A percentile compares a stretch with the other conserved stretches of the same genome.
phyloP scores from a whole-genome alignment of 2,888 invertebrate genomes.

The Diadegma fenestrale region DNA sequence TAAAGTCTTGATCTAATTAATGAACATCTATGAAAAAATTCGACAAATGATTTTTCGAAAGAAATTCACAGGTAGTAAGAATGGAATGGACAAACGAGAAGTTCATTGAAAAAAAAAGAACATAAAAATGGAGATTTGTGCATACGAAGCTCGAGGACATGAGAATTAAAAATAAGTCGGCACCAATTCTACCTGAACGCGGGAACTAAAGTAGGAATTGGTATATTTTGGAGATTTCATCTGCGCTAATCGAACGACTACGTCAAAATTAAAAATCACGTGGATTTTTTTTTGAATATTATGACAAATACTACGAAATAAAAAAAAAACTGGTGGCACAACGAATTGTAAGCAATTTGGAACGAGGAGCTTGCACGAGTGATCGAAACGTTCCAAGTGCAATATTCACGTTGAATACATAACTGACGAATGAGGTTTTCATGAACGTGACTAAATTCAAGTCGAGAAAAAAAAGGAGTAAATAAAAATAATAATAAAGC shows the following conservation, averaged over 20 bases:
- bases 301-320: constrained; percentile 33
- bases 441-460: constrained; percentile 58
- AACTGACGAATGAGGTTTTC: constrained; percentile 43
- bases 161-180: constrained; percentile 20
- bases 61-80: constrained; percentile 67
- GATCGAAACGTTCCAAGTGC: constrained; percentile 40
- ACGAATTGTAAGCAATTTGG: constrained; percentile 52
- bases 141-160: constrained; percentile 46
- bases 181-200: constrained; percentile 34
- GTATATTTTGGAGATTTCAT: neutral
- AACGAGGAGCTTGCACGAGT: constrained; percentile 14
- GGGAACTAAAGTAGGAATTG: constrained; percentile 30
- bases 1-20: constrained; percentile 41
- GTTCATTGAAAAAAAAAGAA: constrained; percentile 23
- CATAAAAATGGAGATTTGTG: constrained; percentile 38
- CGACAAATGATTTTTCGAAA: constrained; percentile 29
- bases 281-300: constrained; percentile 1
- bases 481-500: constrained; percentile 61
- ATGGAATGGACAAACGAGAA: constrained; percentile 59
- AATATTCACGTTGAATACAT: constrained; percentile 28
- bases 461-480: constrained; percentile 45
- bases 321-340: constrained; percentile 50
- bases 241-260: constrained; percentile 3
- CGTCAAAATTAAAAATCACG: constrained; percentile 23
- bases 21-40: constrained; percentile 18